Conservation (phyloP, 1,140 invertebrate genomes). For the Subanguina moxae region DNA sequence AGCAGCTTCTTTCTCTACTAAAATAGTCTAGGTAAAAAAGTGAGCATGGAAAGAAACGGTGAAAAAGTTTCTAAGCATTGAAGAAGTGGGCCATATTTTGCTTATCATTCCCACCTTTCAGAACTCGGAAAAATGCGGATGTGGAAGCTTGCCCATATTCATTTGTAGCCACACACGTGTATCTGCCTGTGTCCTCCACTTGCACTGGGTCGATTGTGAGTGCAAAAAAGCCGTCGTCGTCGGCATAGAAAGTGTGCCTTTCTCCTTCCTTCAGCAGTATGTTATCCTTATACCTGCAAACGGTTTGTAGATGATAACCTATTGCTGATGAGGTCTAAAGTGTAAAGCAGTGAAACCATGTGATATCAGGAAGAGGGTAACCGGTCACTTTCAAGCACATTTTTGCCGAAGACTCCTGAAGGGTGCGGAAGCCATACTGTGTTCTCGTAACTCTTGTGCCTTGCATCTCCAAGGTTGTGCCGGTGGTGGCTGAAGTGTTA, state of each 20-base stretch:
- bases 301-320: neutral
- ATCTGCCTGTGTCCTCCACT: slow-evolving; percentile 77
- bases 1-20: slow-evolving; percentile 58
- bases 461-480: slow-evolving; percentile 59
- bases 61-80: neutral
- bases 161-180: slow-evolving; percentile 74
- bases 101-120: slow-evolving; percentile 36
- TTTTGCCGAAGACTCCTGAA: slow-evolving; percentile 83
- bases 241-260: slow-evolving; percentile 69
- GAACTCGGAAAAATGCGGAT: slow-evolving; percentile 56
- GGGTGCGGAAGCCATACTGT: slow-evolving; percentile 71
- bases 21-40: slow-evolving; percentile 3
- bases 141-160: slow-evolving; percentile 59
- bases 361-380: slow-evolving; percentile 84
- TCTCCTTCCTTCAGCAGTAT: slow-evolving; percentile 71
- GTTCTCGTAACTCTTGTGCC: slow-evolving; percentile 58
- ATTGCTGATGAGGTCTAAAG: too few species aligned
- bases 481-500: slow-evolving; percentile 57
- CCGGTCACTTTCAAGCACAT: slow-evolving; percentile 85
- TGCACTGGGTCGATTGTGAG: slow-evolving; percentile 79
- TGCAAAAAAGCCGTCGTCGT: slow-evolving; percentile 81
- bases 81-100: too few species aligned
- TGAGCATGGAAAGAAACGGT: neutral
- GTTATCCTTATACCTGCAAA: slow-evolving; percentile 75
- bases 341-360: too few species aligned